Conservation (phyloP, 2,888 invertebrate genomes). For the Pterostichus madidus region DNA sequence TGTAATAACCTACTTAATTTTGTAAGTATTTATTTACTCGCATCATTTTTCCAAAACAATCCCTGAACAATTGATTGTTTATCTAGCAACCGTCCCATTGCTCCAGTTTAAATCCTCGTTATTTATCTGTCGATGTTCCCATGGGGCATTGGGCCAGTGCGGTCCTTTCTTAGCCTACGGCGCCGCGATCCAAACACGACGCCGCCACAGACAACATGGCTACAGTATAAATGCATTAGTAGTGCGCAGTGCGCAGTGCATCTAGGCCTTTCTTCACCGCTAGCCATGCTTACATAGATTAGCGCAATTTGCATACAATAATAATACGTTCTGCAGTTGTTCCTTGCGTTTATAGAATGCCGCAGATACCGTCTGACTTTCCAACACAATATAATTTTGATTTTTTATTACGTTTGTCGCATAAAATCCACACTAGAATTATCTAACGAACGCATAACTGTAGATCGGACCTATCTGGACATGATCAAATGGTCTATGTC, state of each 20-base stretch:
- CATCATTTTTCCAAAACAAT: background rate
- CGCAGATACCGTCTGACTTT: conserved; percentile 61
- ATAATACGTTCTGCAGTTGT: conserved; percentile 64
- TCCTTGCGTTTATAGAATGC: conserved; percentile 64
- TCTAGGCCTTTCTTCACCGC: conserved; percentile 64
- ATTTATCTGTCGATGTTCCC: conserved; percentile 5
- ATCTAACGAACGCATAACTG: conserved; percentile 62
- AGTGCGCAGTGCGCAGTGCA: conserved; percentile 8
- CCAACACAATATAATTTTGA: conserved; percentile 62
- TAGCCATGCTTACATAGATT: conserved; percentile 66
- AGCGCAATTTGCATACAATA: conserved; percentile 67
- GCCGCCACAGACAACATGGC: conserved; percentile 34
- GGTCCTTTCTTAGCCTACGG: conserved; percentile 8
- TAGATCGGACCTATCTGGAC: conserved; percentile 33
- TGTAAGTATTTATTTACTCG: no score
- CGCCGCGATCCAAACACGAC: conserved; percentile 1
- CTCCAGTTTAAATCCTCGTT: conserved; percentile 21
- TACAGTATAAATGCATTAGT: conserved; percentile 42
- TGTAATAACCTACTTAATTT: no score
- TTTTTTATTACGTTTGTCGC: conserved; percentile 60
- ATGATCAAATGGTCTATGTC: background rate
- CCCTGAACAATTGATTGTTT: background rate
- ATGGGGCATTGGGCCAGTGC: conserved; percentile 36
- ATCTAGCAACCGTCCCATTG: conserved; percentile 34
- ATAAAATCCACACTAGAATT: conserved; percentile 59